Percentiles rank a stretch among this genome's conserved stretches.
Conservation (phyloP, 2,888 invertebrate species). For the Autographa pulchrina region DNA sequence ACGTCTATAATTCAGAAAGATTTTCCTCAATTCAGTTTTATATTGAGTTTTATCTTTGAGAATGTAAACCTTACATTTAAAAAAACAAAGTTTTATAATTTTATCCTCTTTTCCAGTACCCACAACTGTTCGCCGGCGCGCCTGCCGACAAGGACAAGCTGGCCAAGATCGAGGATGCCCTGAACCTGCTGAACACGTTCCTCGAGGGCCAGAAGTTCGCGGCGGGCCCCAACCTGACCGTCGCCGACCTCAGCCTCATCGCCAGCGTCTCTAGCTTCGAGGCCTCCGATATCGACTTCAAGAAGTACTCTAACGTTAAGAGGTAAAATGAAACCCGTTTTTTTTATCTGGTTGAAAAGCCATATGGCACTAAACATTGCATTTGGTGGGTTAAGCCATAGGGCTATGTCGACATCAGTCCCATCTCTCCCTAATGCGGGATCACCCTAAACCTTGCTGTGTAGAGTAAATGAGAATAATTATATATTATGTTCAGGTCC, state of each 20-base stretch:
- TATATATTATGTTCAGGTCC: no score
- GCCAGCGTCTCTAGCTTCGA: slow-evolving; percentile 92
- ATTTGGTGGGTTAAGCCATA: no score
- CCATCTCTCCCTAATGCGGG: no score
- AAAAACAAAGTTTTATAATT: neutral
- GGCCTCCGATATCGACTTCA: slow-evolving; percentile 91
- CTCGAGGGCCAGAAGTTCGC: slow-evolving; percentile 92
- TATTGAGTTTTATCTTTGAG: no score
- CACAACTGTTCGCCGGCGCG: slow-evolving; percentile 90
- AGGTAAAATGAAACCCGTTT: slow-evolving; percentile 69
- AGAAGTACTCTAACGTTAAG: slow-evolving; percentile 91
- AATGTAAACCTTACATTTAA: neutral
- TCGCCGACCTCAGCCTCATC: slow-evolving; percentile 93
- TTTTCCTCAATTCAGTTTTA: no score
- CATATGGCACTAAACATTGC: no score
- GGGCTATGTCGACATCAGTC: no score
- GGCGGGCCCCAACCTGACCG: slow-evolving; percentile 92
- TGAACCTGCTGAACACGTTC: slow-evolving; percentile 92
- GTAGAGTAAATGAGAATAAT: no score
- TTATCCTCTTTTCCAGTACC: slow-evolving; percentile 81
- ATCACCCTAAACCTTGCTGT: no score
- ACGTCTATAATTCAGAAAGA: no score
- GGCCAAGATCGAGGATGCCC: slow-evolving; percentile 91
- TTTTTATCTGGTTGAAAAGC: neutral
- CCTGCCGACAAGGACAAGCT: slow-evolving; percentile 91